These are phyloP conservation scores for Eristalis pertinax DNA, from an alignment of 2,888 invertebrate species.

Conservation along the genomic window DNA sequence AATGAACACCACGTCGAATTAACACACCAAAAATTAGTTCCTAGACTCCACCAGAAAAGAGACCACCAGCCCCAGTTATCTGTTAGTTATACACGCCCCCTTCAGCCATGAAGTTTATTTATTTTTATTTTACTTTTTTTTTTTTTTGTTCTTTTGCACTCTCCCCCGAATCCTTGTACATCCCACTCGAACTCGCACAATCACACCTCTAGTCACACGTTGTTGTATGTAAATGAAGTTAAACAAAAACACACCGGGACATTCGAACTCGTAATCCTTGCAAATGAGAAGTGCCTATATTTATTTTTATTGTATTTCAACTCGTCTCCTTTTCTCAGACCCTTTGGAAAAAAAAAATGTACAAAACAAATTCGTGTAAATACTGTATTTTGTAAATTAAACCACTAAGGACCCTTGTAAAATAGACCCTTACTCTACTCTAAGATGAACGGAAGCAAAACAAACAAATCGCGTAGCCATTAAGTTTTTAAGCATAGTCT, in stretches of 20 bases:
- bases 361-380: conserved; percentile 62
- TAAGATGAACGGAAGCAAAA: conserved; percentile 34
- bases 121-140: too few relatives aligned
- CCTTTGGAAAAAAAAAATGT: conserved; percentile 35
- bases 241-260: conserved; percentile 19
- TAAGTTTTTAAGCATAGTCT: conserved; percentile 6
- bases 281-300: conserved; percentile 65
- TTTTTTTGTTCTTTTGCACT: conserved; percentile 14
- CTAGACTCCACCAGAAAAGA: conserved; percentile 75
- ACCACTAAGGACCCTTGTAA: not conserved
- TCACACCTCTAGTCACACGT: conserved; percentile 66
- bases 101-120: conserved; percentile 35
- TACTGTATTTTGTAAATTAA: conserved; percentile 50
- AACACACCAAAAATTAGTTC: conserved; percentile 81
- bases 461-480: conserved; percentile 50
- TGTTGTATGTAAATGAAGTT: conserved; percentile 57
- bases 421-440: not conserved
- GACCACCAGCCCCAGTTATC: conserved; percentile 58
- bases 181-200: conserved; percentile 20
- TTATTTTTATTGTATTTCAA: conserved; percentile 18
- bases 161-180: conserved; percentile 51
- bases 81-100: conserved; percentile 22
- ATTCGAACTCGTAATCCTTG: conserved; percentile 68
- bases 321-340: not conserved
- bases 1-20: conserved; percentile 39